A percentile compares a stretch with the other conserved stretches of the same genome.
These are phyloP conservation scores for Hyaena hyaena DNA, from an alignment of 2,113 vertebrate species.

Conservation along the genomic window DNA sequence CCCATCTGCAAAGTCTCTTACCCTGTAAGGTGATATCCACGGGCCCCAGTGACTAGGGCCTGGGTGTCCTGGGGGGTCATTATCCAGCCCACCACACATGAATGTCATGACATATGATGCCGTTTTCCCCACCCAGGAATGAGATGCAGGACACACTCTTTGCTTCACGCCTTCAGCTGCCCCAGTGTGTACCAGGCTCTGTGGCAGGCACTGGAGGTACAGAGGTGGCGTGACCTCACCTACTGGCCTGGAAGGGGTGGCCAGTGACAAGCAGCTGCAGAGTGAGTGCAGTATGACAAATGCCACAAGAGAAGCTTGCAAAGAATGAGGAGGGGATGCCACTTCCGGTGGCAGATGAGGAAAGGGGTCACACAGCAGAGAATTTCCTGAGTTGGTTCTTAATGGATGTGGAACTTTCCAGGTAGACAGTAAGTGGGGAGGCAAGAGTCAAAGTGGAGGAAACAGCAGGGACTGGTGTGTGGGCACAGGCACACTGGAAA, in stretches of 20 bases:
- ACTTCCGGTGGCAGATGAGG: background rate
- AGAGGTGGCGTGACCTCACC: background rate
- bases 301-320: too few relatives aligned
- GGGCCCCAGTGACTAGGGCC: background rate
- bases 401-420: background rate
- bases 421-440: background rate
- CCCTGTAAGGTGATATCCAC: too few relatives aligned
- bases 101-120: background rate
- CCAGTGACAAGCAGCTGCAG: fast-evolving
- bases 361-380: background rate
- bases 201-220: background rate
- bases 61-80: background rate
- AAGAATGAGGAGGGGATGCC: background rate
- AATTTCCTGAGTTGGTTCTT: background rate
- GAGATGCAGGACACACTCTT: fast-evolving
- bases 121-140: background rate
- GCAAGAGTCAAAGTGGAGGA: too few relatives aligned
- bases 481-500: too few relatives aligned
- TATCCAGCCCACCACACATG: background rate
- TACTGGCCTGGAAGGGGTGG: background rate
- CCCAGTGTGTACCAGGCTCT: background rate
- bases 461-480: background rate
- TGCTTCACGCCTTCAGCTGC: fast-evolving
- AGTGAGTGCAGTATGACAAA: background rate
- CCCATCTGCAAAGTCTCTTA: background rate